Evolutionary conservation across 2,113 vertebrate genomes (phyloP).

Genomic region (Rostratula benghalensis): DNA sequence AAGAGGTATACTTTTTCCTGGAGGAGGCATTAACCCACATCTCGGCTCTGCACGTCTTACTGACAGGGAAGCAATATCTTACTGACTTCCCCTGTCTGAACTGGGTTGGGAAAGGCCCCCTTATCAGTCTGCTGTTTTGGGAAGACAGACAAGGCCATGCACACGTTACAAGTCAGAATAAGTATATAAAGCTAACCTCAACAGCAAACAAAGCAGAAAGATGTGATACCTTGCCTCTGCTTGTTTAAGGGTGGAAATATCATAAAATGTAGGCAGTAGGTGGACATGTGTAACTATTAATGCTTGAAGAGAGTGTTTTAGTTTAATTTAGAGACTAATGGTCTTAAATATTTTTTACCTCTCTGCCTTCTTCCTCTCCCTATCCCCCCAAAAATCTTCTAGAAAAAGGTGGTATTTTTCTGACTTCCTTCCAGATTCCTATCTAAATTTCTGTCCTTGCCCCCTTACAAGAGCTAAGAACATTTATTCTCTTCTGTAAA

Average conservation of each 20-base stretch:
- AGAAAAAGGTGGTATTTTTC: background rate
- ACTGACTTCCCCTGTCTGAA: background rate
- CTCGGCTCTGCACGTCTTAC: background rate
- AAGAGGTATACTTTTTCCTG: rapidly evolving
- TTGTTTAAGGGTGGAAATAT: background rate
- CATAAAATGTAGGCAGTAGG: background rate
- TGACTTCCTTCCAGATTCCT: background rate
- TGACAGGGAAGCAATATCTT: background rate
- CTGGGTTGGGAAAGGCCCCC: background rate
- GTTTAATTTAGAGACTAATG: background rate
- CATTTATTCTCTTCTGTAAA: background rate
- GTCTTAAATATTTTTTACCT: background rate
- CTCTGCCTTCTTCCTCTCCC: background rate
- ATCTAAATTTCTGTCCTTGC: background rate
- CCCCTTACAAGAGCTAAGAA: background rate
- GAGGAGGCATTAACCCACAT: background rate
- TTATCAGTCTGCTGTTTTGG: background rate
- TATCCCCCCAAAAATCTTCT: background rate
- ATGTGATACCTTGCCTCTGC: background rate
- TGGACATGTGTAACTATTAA: background rate
- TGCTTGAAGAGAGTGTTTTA: background rate
- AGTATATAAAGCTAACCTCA: background rate
- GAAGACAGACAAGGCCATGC: background rate
- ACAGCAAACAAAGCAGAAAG: background rate
- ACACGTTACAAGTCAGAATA: background rate